Base-by-base conservation (phyloP, 2,797 vertebrate genomes). In the Cuculus canorus region DNA sequence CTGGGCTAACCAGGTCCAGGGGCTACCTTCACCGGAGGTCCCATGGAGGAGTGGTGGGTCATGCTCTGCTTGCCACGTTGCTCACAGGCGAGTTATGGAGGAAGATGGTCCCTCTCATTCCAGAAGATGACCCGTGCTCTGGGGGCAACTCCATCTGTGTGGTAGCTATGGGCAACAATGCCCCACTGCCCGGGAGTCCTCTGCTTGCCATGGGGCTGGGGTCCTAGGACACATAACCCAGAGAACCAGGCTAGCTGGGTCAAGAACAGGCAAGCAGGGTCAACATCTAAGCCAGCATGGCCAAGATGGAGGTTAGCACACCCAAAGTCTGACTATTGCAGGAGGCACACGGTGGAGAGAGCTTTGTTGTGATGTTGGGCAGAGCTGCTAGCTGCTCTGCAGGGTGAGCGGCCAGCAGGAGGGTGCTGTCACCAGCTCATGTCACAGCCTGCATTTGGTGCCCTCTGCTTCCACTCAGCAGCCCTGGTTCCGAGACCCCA, bases 361-460 rank as follows among this genome's bases (percentile, higher is more conserved):
- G 52, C 88, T 96, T 95, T 96, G 94, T 94, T 7, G 37, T 75
- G 96, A 96, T 64, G 75, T 80, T 6, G 86, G 88, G 92, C 88
- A 77, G 81, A 63, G 52, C 75, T 13, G 35, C 66, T 77, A 83
- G 65, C 47, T 79, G 94, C 86, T 92, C 92, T 54, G 39, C 0
- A 0, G 52, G 30, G 7, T 28, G 80, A 95, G 92, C 12, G 0
- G 45, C 86, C 86, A 48, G 64, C 1, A 0, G 83, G 63, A 92
- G 39, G n/a, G 90, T 96, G 93, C 86, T 93, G 88, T 78, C 86
- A 88, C 35, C 86, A 93, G 92, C 84, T 87, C 57, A 6, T 39
- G 68, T 91, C 88, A 80, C 86, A 85, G 89, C 72, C 88, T 94
- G 92, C 53, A 27, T 72, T 85, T 50, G 93, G 94, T 95, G 78